Evolutionary conservation across 2,797 vertebrate genomes (phyloP).

Genomic region (Rhynchonycteris naso): DNA sequence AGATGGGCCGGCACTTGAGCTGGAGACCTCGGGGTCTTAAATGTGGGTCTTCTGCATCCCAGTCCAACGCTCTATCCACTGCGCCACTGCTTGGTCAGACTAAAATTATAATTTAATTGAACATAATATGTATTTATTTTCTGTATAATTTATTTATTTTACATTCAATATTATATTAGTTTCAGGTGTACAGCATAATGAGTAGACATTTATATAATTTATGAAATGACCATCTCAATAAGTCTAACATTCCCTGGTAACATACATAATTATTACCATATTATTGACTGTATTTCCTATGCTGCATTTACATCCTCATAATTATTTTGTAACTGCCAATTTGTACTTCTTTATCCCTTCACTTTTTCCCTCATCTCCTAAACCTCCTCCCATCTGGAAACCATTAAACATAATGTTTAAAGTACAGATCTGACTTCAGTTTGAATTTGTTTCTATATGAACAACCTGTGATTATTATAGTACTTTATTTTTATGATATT

Average conservation of each 20-base stretch:
- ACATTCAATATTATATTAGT: not conserved
- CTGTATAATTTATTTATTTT: not conserved
- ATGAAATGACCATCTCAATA: not conserved
- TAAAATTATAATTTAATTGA: constrained; percentile 4
- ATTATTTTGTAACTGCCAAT: not conserved
- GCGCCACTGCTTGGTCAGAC: too few relatives aligned
- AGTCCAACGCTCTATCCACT: too few relatives aligned
- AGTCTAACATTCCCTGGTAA: too few relatives aligned
- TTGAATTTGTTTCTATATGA: not conserved
- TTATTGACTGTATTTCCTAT: not conserved
- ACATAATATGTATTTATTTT: not conserved
- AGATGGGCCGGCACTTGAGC: too few relatives aligned
- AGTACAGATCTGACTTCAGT: not conserved
- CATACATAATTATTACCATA: not conserved
- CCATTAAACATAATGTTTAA: not conserved
- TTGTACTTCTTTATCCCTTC: not conserved
- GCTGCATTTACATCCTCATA: not conserved
- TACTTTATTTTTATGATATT: not conserved
- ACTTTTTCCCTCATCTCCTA: not conserved
- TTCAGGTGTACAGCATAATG: not conserved
- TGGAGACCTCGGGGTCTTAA: too few relatives aligned
- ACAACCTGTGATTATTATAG: not conserved
- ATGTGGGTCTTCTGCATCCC: too few relatives aligned
- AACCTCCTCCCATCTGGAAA: not conserved
- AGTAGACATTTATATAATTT: not conserved